Evolutionary conservation across 2,888 invertebrate species (phyloP).

Genomic region (Lydus trimaculatus): DNA sequence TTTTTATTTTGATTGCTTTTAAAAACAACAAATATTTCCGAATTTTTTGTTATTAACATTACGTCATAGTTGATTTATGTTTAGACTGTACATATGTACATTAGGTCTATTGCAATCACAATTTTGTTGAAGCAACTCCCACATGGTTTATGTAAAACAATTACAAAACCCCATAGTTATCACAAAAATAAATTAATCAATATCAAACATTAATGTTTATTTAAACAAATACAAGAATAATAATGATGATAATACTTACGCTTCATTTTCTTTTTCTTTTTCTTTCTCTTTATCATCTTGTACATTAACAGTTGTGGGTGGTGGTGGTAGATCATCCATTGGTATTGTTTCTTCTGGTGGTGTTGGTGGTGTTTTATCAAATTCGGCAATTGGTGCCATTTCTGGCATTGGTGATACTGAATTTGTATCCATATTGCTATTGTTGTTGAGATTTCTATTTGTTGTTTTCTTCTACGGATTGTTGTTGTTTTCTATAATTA

Average conservation of each 20-base stretch:
- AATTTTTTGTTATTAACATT: neutral
- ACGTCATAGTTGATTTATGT: neutral
- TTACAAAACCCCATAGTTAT: neutral
- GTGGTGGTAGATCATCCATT: constrained; percentile 72
- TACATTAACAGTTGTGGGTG: constrained; percentile 68
- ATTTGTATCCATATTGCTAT: constrained; percentile 72
- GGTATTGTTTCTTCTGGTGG: constrained; percentile 68
- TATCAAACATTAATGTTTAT: too few species aligned
- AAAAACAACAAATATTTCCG: neutral
- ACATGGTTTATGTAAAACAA: constrained; percentile 12
- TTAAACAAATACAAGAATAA: constrained; percentile 8
- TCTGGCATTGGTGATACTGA: constrained; percentile 74
- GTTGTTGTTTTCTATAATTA: too few species aligned
- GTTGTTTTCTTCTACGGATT: too few species aligned
- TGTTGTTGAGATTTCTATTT: constrained; percentile 4
- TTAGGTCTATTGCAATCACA: neutral
- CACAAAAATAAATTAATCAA: constrained; percentile 8
- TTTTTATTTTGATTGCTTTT: too few species aligned
- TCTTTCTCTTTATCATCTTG: constrained; percentile 65
- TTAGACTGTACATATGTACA: neutral
- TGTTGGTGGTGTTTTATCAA: constrained; percentile 74
- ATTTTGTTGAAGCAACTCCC: neutral
- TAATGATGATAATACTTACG: constrained; percentile 30
- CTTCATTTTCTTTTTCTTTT: constrained; percentile 45
- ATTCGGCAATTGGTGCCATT: constrained; percentile 74